phyloP scores from a whole-genome alignment of 2,888 invertebrate genomes.

The Euplexia lucipara region DNA sequence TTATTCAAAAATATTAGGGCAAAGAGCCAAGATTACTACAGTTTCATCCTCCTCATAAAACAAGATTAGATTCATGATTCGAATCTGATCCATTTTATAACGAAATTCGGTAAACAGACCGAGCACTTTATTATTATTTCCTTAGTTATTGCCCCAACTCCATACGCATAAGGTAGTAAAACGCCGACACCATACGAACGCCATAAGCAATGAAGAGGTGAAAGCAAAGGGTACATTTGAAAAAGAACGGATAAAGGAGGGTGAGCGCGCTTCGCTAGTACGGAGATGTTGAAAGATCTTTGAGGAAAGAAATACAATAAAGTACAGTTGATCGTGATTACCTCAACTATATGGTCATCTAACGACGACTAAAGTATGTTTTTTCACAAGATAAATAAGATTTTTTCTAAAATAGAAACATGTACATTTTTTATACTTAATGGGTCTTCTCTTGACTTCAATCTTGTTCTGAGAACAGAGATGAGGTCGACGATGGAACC shows the following conservation, averaged over 20 bases:
- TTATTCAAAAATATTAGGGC: conserved; percentile 1
- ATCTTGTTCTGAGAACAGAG: no score
- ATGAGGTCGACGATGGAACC: no score
- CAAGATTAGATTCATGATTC: conserved; percentile 34
- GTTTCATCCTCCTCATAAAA: conserved; percentile 43
- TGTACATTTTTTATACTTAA: no score
- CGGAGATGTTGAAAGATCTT: conserved; percentile 36
- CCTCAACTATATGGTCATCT: no score
- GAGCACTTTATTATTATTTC: conserved; percentile 53
- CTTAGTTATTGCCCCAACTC: conserved; percentile 51
- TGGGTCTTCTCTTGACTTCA: no score
- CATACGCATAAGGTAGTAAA: conserved; percentile 55
- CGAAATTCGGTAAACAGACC: conserved; percentile 48
- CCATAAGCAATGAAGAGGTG: conserved; percentile 59
- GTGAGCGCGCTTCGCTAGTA: conserved; percentile 27
- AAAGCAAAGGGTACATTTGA: conserved; percentile 60
- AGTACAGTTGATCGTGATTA: no score
- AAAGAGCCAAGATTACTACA: conserved; percentile 13
- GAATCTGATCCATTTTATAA: conserved; percentile 43
- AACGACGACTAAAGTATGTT: no score
- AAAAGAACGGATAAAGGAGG: conserved; percentile 60
- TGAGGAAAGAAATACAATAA: conserved; percentile 28
- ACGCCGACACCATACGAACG: conserved; percentile 53
- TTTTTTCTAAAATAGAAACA: no score
- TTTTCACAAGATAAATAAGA: no score